Evolutionary conservation across 2,888 invertebrate species (phyloP), one percentile per base, ranked within the genome.

Genomic region (Abrostola tripartita): DNA sequence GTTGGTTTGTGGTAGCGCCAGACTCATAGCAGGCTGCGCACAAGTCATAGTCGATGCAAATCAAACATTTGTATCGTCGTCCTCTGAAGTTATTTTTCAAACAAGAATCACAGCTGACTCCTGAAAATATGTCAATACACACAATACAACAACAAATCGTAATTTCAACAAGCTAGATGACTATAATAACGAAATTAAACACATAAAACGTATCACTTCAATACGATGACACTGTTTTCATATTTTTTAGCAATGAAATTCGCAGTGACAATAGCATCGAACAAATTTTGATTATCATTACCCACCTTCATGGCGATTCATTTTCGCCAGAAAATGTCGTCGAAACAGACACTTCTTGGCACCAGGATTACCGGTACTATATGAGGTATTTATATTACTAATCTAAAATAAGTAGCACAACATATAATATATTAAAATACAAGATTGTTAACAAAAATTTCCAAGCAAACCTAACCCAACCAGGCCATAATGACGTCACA

Each of bases 31-130:
- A 99, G 85, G 97, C 96, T 86, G 98, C 98, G 95, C 99, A 99
- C 86, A 99, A 96, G 95, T 99, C 99, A 95, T 99, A 99, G 95
- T 99, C 99, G 95, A 98, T 99, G 95, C 99, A 99, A 87, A 99
- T 97, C 92, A 99, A 96, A 96, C 99, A 99, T 96, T 99, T 99
- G 95, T 99, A 99, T 87, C 99, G 97, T 92, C 98, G 97, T 87
- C 99, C 99, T 94, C 98, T 96, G 94, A 99, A 99, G 95, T 99
- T 99, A 91, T 98, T 98, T 96, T 98, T 98, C 94, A 98, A 96
- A 96, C 99, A 99, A 90, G 98, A 98, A 97, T 99, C 99, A 96
- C 99, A 99, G 96, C 99, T 99, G 90, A 99, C 99, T 96, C 99
- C 99, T 98, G 92, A 82, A 95, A 95, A 85, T 81, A 86, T 87